Base-by-base conservation (phyloP, 2,888 invertebrate species). In the Melanotus villosus region DNA sequence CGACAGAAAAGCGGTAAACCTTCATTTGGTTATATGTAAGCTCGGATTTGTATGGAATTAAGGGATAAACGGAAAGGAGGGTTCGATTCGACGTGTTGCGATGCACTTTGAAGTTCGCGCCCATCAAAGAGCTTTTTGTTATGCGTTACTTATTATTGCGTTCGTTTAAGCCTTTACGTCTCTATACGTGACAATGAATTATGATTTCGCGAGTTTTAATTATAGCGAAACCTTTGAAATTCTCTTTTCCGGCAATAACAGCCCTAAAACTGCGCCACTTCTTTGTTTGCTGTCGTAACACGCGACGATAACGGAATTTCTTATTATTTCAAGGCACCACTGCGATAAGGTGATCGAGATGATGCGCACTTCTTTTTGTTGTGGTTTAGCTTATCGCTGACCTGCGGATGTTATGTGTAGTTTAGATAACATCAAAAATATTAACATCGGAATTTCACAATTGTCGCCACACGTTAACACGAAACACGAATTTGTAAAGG, bases 121-220 rank as follows among this genome's bases (percentile, higher is more conserved):
- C 80, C 79, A 81, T 83, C 82, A 83, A 83, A 83, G 83, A 78
- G 80, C 78, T 84, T 83, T 84, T 84, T 84, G 84, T 84, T 80
- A 82, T 82, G 82, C 80, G 81, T 83, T 81, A 83, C 82, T 83
- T 84, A 84, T 84, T 84, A 84, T 84, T 84, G 79, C 84, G 82
- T 84, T 84, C 84, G 82, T 84, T 84, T 79, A 78, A 80, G 80
- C 80, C 80, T 80, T 80, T 80, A 76, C 78, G 77, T 78, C 80
- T 80, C 80, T 78, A 79, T 79, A 76, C 78, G 79, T 78, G 82
- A 82, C 82, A 82, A 83, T 84, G 83, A 83, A 80, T 84, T 83
- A 82, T 80, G 80, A 82, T 82, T 82, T 84, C 78, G 81, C 80
- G 80, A 81, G 80, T 83, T 84, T 84, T 84, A 84, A 84, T 84